Base-by-base conservation (phyloP, 2,888 invertebrate genomes). In the Pristionchus maxplancki region DNA sequence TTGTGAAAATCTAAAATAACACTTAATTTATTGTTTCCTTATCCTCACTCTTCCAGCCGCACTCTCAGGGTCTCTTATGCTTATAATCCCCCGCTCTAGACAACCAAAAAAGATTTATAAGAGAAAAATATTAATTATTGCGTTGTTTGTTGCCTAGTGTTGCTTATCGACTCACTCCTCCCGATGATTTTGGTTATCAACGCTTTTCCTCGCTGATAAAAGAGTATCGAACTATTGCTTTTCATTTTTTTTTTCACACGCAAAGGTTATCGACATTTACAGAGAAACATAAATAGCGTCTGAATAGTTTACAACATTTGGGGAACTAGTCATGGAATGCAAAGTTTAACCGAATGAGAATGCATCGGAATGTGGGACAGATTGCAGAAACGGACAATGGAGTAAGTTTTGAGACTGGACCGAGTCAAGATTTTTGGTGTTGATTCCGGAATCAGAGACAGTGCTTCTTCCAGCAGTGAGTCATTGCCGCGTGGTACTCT, bases 121-220 rank as follows among this genome's bases (percentile, higher is more conserved):
- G 9, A 31, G 4, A 31, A 31, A 31, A 24, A 71, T 37, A 37
- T 37, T 37, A 34, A 71, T 71, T 71, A 71, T 71, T 71, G 71
- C 13, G 71, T 71, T 71, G 71, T 37, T 37, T 71, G 64, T 71
- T 71, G 71, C 71, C 37, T 71, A 71, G 71, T 71, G 64, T 71
- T 71, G 71, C 71, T 71, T 71, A 71, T 71, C 71, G 71, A 71
- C 24, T 71, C 17, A 34, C 4, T 37, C 31, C 15, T 67, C 67
- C 67, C 71, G 71, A 71, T 71, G 78, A 78, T 58, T 50, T 11
- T 15, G 74, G 40, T 40, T 78, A 78, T 78, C 78, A 78, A 78
- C 78, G 78, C 78, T 78, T 78, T 71, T 71, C 24, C 78, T 48
- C 44, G 78, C 78, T 78, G 78, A 78, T 78, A 78, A 78, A 78